A percentile compares a stretch with the other conserved stretches of the same genome.
These are phyloP conservation scores for Neosilurus hyrtlii DNA, from an alignment of 2,797 vertebrate genomes.

Conservation along the genomic window DNA sequence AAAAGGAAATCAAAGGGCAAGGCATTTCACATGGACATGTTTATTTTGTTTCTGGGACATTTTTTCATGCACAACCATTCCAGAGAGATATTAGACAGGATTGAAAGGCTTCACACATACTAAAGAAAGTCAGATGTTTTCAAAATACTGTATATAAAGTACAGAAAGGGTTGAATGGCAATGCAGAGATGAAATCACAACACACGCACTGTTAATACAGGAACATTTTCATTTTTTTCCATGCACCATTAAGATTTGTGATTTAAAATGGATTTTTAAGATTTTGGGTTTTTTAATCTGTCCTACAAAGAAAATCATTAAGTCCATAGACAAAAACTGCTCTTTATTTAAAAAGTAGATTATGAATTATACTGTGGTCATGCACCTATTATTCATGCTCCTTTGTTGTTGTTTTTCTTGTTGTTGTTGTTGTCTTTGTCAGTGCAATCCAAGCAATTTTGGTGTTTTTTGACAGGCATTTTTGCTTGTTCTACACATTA, in stretches of 20 bases:
- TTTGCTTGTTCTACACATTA: not conserved
- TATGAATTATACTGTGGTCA: not conserved
- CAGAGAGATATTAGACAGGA: slow-evolving; percentile 22
- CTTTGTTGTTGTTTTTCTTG: not conserved
- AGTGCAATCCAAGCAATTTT: not conserved
- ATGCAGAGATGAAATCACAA: slow-evolving; percentile 19
- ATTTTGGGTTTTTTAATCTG: not conserved
- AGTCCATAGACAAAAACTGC: not conserved
- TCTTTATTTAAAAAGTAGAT: not conserved
- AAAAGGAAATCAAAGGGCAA: slow-evolving; percentile 34
- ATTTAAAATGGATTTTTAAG: not conserved
- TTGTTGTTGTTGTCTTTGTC: not conserved
- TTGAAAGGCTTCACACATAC: not conserved
- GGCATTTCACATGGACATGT: slow-evolving; percentile 27
- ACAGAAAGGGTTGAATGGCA: slow-evolving; percentile 29
- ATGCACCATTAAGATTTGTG: slow-evolving; percentile 35
- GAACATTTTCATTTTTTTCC: slow-evolving; percentile 19
- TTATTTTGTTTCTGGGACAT: slow-evolving; percentile 33
- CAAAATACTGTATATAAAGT: not conserved
- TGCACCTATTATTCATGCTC: slow-evolving; percentile 34
- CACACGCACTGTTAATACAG: slow-evolving; percentile 18
- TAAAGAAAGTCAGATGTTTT: not conserved
- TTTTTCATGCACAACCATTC: slow-evolving; percentile 45
- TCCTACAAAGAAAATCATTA: not conserved
- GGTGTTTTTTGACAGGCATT: not conserved